A percentile compares a stretch with the other conserved stretches of the same genome.
Evolutionary conservation across 2,888 invertebrate genomes (phyloP).

Genomic region (Kuschelorhynchus macadamiae): DNA sequence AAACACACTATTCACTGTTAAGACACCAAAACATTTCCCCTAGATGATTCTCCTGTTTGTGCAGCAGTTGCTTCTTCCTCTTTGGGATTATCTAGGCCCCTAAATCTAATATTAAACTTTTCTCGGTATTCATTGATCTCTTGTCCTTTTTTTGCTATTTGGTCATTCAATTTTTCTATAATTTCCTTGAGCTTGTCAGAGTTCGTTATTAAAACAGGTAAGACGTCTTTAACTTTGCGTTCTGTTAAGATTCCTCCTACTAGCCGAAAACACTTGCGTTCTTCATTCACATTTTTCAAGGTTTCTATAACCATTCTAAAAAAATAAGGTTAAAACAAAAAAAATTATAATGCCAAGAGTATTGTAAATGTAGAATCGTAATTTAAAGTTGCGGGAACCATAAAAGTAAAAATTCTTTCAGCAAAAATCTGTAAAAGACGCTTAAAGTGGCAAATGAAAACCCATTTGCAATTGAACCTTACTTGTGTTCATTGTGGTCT

Average conservation of each 20-base stretch:
- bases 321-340: constrained; percentile 51
- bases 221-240: constrained; percentile 90
- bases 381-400: too few relatives aligned
- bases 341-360: not conserved
- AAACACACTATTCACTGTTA: constrained; percentile 55
- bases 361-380: not conserved
- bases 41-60: constrained; percentile 55
- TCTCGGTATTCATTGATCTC: constrained; percentile 95
- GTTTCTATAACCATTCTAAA: constrained; percentile 95
- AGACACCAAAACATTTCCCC: constrained; percentile 68
- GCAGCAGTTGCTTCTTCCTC: constrained; percentile 70
- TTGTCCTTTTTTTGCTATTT: constrained; percentile 86
- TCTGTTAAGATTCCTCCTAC: constrained; percentile 95
- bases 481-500: constrained; percentile 98
- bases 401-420: too few relatives aligned
- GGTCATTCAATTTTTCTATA: constrained; percentile 84
- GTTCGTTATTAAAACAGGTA: constrained; percentile 87
- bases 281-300: constrained; percentile 85
- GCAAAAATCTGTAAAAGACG: too few relatives aligned
- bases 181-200: constrained; percentile 85
- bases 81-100: constrained; percentile 69
- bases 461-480: constrained; percentile 61
- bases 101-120: constrained; percentile 88
- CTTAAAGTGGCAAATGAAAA: constrained; percentile 11
- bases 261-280: constrained; percentile 92